Percentiles rank a stretch among this genome's conserved stretches.
phyloP scores from a whole-genome alignment of 2,113 vertebrate genomes.

The Tylochromis polylepis region DNA sequence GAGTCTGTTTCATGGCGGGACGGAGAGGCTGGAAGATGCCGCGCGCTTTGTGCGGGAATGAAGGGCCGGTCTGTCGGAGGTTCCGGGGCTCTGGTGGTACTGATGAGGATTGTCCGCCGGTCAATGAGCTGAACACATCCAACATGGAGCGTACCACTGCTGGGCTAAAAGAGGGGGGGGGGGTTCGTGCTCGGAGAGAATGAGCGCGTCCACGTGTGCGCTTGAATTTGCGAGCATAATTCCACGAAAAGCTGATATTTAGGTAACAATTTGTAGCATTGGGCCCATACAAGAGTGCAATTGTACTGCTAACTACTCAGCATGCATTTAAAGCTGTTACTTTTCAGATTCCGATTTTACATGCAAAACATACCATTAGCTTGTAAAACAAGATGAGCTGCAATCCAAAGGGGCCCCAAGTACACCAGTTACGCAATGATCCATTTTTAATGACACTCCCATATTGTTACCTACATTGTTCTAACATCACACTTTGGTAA shows the following conservation, averaged over 20 bases:
- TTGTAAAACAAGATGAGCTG: not conserved
- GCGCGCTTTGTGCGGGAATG: not conserved
- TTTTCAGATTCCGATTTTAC: not conserved
- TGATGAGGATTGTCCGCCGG: slow-evolving; percentile 58
- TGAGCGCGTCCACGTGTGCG: slow-evolving; percentile 47
- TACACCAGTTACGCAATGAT: not conserved
- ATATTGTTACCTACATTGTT: not conserved
- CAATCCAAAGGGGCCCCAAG: not conserved
- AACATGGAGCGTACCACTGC: slow-evolving; percentile 65
- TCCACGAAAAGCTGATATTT: not conserved
- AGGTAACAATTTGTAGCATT: not conserved
- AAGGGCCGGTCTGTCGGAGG: not conserved
- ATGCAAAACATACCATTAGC: not conserved
- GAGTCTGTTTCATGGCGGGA: slow-evolving; percentile 85
- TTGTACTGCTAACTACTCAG: not conserved
- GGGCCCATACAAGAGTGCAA: not conserved
- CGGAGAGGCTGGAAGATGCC: not conserved
- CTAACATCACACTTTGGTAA: not conserved
- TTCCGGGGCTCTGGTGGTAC: slow-evolving; percentile 51
- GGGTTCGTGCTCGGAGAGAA: not conserved
- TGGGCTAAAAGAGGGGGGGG: not conserved
- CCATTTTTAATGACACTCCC: not conserved
- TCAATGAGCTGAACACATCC: slow-evolving; percentile 47
- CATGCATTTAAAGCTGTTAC: not conserved
- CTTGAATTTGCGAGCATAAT: not conserved